Evolutionary conservation across 2,113 vertebrate species (phyloP), one percentile per base, ranked within the genome.

Genomic region (Nothobranchius kuhntae): DNA sequence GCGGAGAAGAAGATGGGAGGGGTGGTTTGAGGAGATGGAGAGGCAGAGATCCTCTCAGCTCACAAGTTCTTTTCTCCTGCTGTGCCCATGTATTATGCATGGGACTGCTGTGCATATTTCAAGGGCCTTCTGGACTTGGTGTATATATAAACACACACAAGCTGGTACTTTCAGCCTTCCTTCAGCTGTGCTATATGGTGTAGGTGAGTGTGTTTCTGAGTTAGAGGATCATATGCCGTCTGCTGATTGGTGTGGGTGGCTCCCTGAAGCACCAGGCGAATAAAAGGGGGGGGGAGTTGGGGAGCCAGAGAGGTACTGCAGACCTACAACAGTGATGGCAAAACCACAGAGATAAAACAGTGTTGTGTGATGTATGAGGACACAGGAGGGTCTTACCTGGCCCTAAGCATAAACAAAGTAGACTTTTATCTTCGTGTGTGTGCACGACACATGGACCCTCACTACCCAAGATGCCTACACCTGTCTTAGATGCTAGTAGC

Each of bases 81-180:
- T 91, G 84, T 78, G 86, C 52, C 65, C 73, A 92, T 92, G 89
- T 88, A 85, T 91, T 90, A 92, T 92, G 86, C 88, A 92, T 90
- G 65, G 73, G 53, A 76, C 82, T 78, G 78, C 82, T 89, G 79
- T 91, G 82, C 82, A 90, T 89, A 88, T 91, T 92, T 91, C 83
- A 91, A 87, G 72, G 82, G 87, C 88, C 87, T 87, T 90, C 86
- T 89, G 85, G 88, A 88, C 80, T 67, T 45, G 57, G 68, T 76
- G 64, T 77, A 62, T 38, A 75, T 56, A 65, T 51, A 68, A 36
- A 77, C 54, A 78, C 67, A 70, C 53, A 73, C 59, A 79, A 51
- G 70, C 58, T 71, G 65, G 66, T 82, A 62, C 83, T 86, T 82
- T 84, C 48, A 80, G 81, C 70, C 68, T 68, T 56, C 65, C 77